Evolutionary conservation across 2,113 vertebrate species (phyloP), one percentile per base, ranked within the genome.

Genomic region (Microtus oregoni): DNA sequence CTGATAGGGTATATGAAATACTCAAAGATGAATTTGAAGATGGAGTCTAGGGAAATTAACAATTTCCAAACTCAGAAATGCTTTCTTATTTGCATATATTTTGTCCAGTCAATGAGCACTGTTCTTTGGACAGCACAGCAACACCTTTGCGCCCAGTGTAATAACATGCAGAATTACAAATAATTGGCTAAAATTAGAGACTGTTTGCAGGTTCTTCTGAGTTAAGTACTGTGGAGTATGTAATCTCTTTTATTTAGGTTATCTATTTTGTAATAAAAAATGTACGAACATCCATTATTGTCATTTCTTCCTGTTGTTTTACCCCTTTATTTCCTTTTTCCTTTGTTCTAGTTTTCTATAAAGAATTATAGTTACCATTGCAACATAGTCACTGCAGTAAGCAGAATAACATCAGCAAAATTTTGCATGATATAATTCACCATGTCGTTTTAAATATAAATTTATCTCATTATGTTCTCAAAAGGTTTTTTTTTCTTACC

Each of bases 291-390:
- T 19, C 38, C 0, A 15, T 77, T 70, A 9, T 72, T 85, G 30
- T n/a, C 55, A 7, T 5, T 61, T 30, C 15, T 47, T 32, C 10
- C 17, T 44, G 7, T 61, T 41, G 15, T 63, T 76, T 61, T 35
- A 61, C 12, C 10, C 1, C 24, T 91, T 61, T 41, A 30, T 38
- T 76, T 20, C 52, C 2, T 38, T 67, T 32, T n/a, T 11, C 8
- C 13, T 97, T 98, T 0, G 67, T 41, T 28, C 65, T 81, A 35
- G 47, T 73, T 95, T 75, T 98, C 95, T 93, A 68, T 35, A 68
- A 47, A 68, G 63, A 19, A 20, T 20, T 65, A 32, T 22, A 67
- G 47, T 47, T 86, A 65, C 12, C 41, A 86, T 50, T 68, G 7
- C 19, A 86, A 35, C 41, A 32, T 35, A 19, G 30, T 35, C 10